A percentile compares a stretch with the other conserved stretches of the same genome.
These are phyloP conservation scores for Graphium colonna DNA, from an alignment of 2,888 invertebrate genomes.

Conservation along the genomic window DNA sequence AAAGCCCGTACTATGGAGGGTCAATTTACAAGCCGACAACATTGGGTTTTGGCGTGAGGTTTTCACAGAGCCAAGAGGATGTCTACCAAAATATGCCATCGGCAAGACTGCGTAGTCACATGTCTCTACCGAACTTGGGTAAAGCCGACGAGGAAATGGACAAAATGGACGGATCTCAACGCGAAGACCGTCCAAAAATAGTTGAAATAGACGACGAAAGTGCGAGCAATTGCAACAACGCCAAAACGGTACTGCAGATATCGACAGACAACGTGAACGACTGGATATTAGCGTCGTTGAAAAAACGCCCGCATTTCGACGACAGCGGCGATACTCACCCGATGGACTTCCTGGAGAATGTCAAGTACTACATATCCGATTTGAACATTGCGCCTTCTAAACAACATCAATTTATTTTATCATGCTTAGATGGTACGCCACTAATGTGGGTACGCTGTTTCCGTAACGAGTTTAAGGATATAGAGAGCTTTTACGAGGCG, in stretches of 20 bases:
- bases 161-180: slow-evolving; percentile 43
- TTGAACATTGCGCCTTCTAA: slow-evolving; percentile 58
- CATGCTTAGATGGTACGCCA: slow-evolving; percentile 68
- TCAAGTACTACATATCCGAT: slow-evolving; percentile 67
- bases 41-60: slow-evolving; percentile 68
- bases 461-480: slow-evolving; percentile 58
- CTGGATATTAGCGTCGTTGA: slow-evolving; percentile 65
- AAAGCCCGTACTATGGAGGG: slow-evolving; percentile 49
- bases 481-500: slow-evolving; percentile 57
- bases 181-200: slow-evolving; percentile 52
- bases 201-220: slow-evolving; percentile 62
- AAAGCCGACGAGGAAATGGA: slow-evolving; percentile 56
- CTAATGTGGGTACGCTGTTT: slow-evolving; percentile 74
- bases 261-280: slow-evolving; percentile 63
- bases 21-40: slow-evolving; percentile 66
- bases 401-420: slow-evolving; percentile 64
- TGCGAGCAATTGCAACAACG: slow-evolving; percentile 40
- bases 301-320: slow-evolving; percentile 67
- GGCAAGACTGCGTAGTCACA: slow-evolving; percentile 66
- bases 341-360: slow-evolving; percentile 68
- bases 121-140: slow-evolving; percentile 72
- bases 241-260: slow-evolving; percentile 46
- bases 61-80: slow-evolving; percentile 71
- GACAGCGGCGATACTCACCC: slow-evolving; percentile 67
- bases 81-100: slow-evolving; percentile 68